phyloP scores from a whole-genome alignment of 2,113 vertebrate genomes.

The Phoenicopterus ruber region DNA sequence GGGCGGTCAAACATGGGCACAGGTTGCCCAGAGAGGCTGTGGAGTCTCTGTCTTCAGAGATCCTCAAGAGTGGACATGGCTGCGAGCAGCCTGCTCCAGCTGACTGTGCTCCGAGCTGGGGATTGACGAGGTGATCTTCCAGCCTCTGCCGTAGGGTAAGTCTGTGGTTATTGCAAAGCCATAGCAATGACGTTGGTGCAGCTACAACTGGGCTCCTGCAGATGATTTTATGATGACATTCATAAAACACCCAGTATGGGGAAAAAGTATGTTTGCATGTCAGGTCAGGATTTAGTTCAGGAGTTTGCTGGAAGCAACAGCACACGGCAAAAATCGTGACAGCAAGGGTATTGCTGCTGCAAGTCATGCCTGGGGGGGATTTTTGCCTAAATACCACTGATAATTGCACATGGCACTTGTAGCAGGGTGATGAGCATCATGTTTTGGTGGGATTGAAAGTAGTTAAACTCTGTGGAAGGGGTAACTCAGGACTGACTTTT shows the following conservation, averaged over 20 bases:
- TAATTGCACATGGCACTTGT: neutral
- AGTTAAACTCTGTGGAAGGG: neutral
- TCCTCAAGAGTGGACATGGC: neutral
- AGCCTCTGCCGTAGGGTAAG: neutral
- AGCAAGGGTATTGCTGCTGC: neutral
- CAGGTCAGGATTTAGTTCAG: neutral
- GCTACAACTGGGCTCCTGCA: fast-evolving
- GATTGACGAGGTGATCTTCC: neutral
- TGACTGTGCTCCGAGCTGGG: neutral
- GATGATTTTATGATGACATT: neutral
- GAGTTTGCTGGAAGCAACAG: neutral
- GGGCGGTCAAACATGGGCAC: neutral
- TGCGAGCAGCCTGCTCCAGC: neutral
- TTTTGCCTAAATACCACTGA: neutral
- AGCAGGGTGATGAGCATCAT: neutral
- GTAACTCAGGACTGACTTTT: neutral
- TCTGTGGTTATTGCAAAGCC: neutral
- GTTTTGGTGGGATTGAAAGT: neutral
- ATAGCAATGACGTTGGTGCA: neutral
- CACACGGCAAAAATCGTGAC: neutral
- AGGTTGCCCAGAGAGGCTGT: neutral
- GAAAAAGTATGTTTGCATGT: neutral
- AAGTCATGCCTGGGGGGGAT: neutral
- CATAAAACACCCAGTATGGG: neutral
- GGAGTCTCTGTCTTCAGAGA: neutral